Conservation (phyloP, 2,888 invertebrate species). For the Pachycephus smyrnensis region DNA sequence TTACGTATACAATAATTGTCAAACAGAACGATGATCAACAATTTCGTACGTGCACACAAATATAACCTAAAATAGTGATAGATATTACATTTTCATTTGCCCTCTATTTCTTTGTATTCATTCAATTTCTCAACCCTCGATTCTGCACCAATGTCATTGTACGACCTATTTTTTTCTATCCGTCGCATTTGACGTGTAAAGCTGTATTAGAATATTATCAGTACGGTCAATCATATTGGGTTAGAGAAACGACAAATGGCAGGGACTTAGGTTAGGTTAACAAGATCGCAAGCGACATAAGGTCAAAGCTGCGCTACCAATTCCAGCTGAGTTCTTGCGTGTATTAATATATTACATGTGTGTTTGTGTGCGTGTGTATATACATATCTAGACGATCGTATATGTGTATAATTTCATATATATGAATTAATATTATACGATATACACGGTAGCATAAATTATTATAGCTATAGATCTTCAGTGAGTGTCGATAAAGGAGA, state of each 20-base stretch:
- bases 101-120: background rate
- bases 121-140: background rate
- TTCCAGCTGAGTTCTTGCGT: background rate
- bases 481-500: background rate
- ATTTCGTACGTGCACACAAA: background rate
- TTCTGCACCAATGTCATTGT: background rate
- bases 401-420: too few relatives aligned
- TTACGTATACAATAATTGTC: background rate
- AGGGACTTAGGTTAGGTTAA: conserved; percentile 15
- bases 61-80: background rate
- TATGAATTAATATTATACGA: background rate
- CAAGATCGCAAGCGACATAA: background rate
- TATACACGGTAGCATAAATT: background rate
- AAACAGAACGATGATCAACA: background rate
- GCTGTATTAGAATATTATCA: background rate
- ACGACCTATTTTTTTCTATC: background rate
- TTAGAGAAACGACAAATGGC: background rate
- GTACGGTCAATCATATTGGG: background rate
- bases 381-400: background rate
- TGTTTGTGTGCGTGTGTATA: too few relatives aligned
- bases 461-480: background rate
- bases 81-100: background rate
- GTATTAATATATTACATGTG: background rate
- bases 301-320: background rate
- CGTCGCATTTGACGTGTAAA: conserved; percentile 4